phyloP scores from a whole-genome alignment of 2,888 invertebrate species.

The Rhamnusium bicolor region DNA sequence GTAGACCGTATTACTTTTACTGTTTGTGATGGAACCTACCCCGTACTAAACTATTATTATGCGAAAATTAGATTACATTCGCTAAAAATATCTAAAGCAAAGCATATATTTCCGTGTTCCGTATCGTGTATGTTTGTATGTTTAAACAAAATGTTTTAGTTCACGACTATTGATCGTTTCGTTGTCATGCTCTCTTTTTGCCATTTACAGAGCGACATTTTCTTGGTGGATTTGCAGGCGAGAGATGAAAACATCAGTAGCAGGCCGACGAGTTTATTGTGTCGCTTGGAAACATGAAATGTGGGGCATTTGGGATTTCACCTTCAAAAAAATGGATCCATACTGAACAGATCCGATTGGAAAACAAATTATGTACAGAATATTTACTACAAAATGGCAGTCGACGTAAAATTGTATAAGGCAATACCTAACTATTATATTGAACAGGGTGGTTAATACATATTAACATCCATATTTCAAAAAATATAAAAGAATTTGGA shows the following conservation, averaged over 20 bases:
- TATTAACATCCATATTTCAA: too few relatives aligned
- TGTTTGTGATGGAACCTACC: not conserved
- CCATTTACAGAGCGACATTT: constrained; percentile 42
- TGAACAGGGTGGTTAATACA: too few relatives aligned
- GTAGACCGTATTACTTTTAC: not conserved
- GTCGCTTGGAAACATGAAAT: not conserved
- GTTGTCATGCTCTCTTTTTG: constrained; percentile 37
- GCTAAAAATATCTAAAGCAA: not conserved
- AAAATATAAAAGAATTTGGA: too few relatives aligned
- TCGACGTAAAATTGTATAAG: too few relatives aligned
- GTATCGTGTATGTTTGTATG: constrained; percentile 12
- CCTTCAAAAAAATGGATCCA: not conserved
- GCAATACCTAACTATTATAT: too few relatives aligned
- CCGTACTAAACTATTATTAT: not conserved
- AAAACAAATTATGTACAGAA: not conserved
- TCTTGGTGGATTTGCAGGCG: constrained; percentile 27
- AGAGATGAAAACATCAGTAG: constrained; percentile 22
- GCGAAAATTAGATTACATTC: not conserved
- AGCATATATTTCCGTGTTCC: constrained; percentile 14
- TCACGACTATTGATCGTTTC: constrained; percentile 31
- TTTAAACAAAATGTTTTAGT: constrained; percentile 39
- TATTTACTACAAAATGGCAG: not conserved
- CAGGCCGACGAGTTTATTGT: not conserved
- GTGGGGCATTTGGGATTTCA: not conserved
- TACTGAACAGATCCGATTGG: not conserved